A percentile compares a stretch with the other conserved stretches of the same genome.
phyloP scores from a whole-genome alignment of 2,888 invertebrate species.

The Enchytraeus crypticus region DNA sequence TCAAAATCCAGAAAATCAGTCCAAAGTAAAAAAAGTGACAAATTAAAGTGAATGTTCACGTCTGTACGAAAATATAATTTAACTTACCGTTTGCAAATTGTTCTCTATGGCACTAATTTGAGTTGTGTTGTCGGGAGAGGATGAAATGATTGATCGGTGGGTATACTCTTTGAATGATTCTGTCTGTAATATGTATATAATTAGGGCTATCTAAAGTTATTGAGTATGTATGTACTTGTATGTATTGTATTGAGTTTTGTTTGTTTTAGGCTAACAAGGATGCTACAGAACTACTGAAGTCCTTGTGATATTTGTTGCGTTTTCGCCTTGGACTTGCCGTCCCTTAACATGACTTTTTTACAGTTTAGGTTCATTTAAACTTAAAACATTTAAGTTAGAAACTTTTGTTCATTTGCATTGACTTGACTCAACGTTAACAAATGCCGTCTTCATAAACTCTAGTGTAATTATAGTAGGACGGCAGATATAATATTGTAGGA shows the following conservation, averaged over 20 bases:
- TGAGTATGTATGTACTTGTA: neutral
- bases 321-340: neutral
- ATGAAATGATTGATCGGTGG: neutral
- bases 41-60: neutral
- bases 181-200: too few species aligned
- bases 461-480: neutral
- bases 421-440: neutral
- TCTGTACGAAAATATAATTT: neutral
- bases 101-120: too few species aligned
- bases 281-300: neutral
- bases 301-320: neutral
- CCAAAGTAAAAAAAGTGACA: neutral
- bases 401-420: neutral
- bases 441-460: neutral
- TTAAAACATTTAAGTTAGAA: neutral
- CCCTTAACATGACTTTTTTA: neutral
- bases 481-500: too few species aligned
- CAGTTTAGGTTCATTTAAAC: neutral
- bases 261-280: slow-evolving; percentile 2
- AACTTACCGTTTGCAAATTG: too few species aligned
- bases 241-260: neutral
- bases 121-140: neutral
- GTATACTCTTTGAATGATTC: neutral
- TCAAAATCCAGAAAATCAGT: too few species aligned
- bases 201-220: too few species aligned